A percentile compares a stretch with the other conserved stretches of the same genome.
Evolutionary conservation across 2,888 invertebrate genomes (phyloP).

Genomic region (Lepidochitona cinerea): DNA sequence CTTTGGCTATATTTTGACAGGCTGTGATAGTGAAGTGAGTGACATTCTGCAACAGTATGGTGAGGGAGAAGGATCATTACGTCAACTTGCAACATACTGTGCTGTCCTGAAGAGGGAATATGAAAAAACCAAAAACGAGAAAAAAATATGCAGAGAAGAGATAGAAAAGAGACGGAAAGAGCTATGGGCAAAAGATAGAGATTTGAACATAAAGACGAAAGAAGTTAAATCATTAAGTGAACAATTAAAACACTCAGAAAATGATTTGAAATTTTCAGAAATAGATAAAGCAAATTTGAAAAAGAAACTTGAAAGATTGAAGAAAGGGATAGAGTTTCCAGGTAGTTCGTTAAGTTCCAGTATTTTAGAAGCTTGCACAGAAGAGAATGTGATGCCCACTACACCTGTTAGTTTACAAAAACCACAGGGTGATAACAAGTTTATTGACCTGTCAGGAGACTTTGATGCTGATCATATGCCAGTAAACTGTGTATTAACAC

Average conservation of each 20-base stretch:
- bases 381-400: constrained; percentile 30
- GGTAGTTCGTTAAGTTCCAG: constrained; percentile 36
- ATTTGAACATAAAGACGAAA: constrained; percentile 35
- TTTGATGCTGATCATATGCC: constrained; percentile 32
- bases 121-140: constrained; percentile 51
- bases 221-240: constrained; percentile 36
- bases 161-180: constrained; percentile 44
- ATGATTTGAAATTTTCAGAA: constrained; percentile 50
- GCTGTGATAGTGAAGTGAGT: constrained; percentile 50
- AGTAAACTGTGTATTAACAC: constrained; percentile 4
- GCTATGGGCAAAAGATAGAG: constrained; percentile 33
- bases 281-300: constrained; percentile 41
- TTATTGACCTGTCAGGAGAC: constrained; percentile 30
- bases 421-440: constrained; percentile 16
- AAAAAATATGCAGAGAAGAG: constrained; percentile 47
- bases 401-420: constrained; percentile 37
- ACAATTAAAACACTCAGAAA: constrained; percentile 46
- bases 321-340: constrained; percentile 37
- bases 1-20: constrained; percentile 46
- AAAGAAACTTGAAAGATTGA: constrained; percentile 37
- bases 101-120: constrained; percentile 61
- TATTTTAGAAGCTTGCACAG: constrained; percentile 44
- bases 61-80: constrained; percentile 34
- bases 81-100: constrained; percentile 54
- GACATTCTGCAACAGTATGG: constrained; percentile 46